phyloP scores from a whole-genome alignment of 2,113 vertebrate species.

The Hirundichthys speculiger region DNA sequence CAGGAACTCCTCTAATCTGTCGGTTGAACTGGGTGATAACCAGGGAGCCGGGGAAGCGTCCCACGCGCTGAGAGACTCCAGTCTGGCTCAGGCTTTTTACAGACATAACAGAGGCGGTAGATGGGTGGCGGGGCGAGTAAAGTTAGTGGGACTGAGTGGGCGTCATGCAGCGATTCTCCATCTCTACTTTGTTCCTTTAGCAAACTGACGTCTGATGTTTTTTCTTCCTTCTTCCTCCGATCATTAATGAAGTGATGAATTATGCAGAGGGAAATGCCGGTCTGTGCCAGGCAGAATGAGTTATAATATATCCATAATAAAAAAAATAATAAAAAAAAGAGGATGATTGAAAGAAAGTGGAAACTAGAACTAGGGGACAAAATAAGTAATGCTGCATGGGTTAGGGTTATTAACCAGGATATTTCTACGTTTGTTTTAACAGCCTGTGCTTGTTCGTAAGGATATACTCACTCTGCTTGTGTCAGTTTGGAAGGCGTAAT shows the following conservation, averaged over 20 bases:
- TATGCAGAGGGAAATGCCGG: conserved; percentile 67
- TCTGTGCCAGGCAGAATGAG: conserved; percentile 36
- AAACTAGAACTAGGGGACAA: conserved; percentile 16
- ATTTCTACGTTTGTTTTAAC: background rate
- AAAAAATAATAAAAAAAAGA: conserved; percentile 52
- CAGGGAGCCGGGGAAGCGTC: conserved; percentile 59
- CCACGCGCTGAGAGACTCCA: conserved; percentile 35
- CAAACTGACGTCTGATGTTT: conserved; percentile 31
- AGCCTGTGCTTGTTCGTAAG: background rate
- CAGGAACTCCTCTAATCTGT: conserved; percentile 68
- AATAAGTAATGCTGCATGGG: background rate
- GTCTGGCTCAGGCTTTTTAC: conserved; percentile 36
- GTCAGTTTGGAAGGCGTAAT: conserved; percentile 91
- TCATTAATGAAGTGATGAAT: conserved; percentile 64
- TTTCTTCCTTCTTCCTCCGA: conserved; percentile 31
- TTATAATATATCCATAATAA: conserved; percentile 32
- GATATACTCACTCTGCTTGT: conserved; percentile 85
- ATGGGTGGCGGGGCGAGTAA: conserved; percentile 20
- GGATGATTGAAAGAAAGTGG: conserved; percentile 49
- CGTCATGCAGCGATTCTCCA: conserved; percentile 16
- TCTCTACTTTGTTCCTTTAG: conserved; percentile 41
- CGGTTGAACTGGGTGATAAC: conserved; percentile 57
- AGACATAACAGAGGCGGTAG: conserved; percentile 39
- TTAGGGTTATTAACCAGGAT: background rate
- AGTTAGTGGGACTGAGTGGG: conserved; percentile 38